Evolutionary conservation across 1,140 invertebrate species (phyloP).

Genomic region (Phocides pigmalion): DNA sequence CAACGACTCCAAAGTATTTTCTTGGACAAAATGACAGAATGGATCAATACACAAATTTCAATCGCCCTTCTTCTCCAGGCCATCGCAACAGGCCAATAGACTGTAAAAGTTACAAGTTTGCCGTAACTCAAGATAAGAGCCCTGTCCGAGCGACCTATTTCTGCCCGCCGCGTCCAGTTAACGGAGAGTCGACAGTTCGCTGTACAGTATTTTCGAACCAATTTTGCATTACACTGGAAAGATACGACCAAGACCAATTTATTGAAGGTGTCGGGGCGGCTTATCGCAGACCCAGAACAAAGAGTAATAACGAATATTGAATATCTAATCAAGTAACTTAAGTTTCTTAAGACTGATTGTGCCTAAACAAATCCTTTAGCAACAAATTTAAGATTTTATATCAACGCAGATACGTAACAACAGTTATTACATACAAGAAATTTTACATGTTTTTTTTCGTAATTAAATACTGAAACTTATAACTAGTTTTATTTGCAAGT

Average conservation of each 20-base stretch:
- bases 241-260: constrained; percentile 67
- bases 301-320: constrained; percentile 18
- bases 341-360: constrained; percentile 31
- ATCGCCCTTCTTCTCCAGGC: constrained; percentile 3
- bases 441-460: too few species aligned
- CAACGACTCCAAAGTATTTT: constrained; percentile 21
- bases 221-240: constrained; percentile 72
- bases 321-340: neutral
- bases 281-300: constrained; percentile 57
- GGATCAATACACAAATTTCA: constrained; percentile 1
- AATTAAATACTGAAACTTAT: too few species aligned
- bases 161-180: constrained; percentile 60
- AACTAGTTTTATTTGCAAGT: too few species aligned
- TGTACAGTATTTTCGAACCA: constrained; percentile 77
- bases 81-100: constrained; percentile 58
- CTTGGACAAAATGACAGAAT: constrained; percentile 12
- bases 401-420: too few species aligned
- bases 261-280: constrained; percentile 51
- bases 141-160: constrained; percentile 65
- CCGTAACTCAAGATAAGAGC: constrained; percentile 59
- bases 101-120: constrained; percentile 75
- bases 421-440: too few species aligned
- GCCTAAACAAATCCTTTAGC: neutral
- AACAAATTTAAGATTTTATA: neutral
- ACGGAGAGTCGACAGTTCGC: constrained; percentile 52